Base-by-base conservation (phyloP, 1,140 invertebrate species). In the Drosophila sturtevanti region DNA sequence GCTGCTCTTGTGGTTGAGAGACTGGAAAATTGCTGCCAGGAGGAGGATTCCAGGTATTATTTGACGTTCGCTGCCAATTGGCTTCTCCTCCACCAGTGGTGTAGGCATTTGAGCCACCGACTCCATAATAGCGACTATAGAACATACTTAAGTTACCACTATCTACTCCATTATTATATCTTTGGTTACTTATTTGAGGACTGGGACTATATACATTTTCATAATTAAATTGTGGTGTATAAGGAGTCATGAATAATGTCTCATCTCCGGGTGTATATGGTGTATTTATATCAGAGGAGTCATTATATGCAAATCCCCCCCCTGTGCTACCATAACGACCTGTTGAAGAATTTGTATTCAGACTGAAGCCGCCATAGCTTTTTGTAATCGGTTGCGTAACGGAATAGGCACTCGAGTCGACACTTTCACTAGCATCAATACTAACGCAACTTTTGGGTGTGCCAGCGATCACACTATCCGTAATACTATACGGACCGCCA, bases 211-310 rank as follows among this genome's bases (percentile, higher is more conserved):
- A 93, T 0, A 94, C 94, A 51, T 93, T 93, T 48, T 94, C 18
- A 10, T 21, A 94, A 0, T 93, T 93, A 68, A 95, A 94, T 77
- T 94, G 95, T 0, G 96, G 96, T 0, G 96, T 95, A 86, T 97
- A 97, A 0, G 97, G 97, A 0, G 97, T 97, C 95, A 98, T 96
- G 92, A 96, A 97, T 0, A 97, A 97, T 0, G 97, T 98, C 90
- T 97, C 96, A 0, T 96, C 96, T 58, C 96, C 97, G 0, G 97
- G 97, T 11, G 97, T 97, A 81, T 98, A 97, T 0, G 97, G 97
- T 12, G 94, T 95, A 79, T 94, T 94, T 14, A 94, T 93, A 84
- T 94, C 94, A 55, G 92, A 4, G 16, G 2, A 11, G 16, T 48
- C 92, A 21, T 89, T 92, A 58, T 76, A 82, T 7, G 64, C 68